Evolutionary conservation across 1,140 invertebrate genomes (phyloP), one percentile per base, ranked within the genome.

Genomic region (Brachionus plicatilis): DNA sequence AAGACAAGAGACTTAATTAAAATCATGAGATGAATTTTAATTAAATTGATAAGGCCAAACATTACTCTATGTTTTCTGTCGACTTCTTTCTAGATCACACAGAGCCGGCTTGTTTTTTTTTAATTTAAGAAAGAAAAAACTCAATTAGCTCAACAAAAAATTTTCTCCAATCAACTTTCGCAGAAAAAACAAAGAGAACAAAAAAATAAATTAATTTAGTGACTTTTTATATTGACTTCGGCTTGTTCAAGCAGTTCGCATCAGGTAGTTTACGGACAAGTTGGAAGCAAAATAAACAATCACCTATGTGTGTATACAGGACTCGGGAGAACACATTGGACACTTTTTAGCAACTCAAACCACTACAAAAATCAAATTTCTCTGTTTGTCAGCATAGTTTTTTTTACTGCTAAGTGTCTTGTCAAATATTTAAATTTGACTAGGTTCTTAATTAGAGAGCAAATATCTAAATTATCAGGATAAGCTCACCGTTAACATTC

Each of bases 1-100:
- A 37, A 70, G 37, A 70, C 66, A 37, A 29, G 66, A 70, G 66
- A 70, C 37, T 76, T 76, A 76, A 76, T 76, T 76, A 76, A 76
- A 76, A 76, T 50, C 72, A 76, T 76, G 72, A 76, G 72, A 29
- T 76, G 72, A 76, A 76, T 76, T 76, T 76, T 76, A 76, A 76
- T 76, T 76, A 76, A 76, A 50, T 29, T 76, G 72, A 76, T 76
- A 76, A 76, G 43, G 37, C 66, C 66, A 11, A 70, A 14, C 27
- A 70, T 70, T 24, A 60, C 17, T 60, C 53, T 60, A 60, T 60
- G 53, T 60, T 60, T 60, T 60, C 53, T 60, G 17, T 60, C 53
- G 53, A 60, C 20, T 60, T 60, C 53, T 60, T 60, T 60, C 53
- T 60, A 60, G 53, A 60, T 60, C 53, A 60, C 6, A 24, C 17